A percentile compares a stretch with the other conserved stretches of the same genome.
Evolutionary conservation across 2,888 invertebrate genomes (phyloP).

Genomic region (Phymatocera aterrima): DNA sequence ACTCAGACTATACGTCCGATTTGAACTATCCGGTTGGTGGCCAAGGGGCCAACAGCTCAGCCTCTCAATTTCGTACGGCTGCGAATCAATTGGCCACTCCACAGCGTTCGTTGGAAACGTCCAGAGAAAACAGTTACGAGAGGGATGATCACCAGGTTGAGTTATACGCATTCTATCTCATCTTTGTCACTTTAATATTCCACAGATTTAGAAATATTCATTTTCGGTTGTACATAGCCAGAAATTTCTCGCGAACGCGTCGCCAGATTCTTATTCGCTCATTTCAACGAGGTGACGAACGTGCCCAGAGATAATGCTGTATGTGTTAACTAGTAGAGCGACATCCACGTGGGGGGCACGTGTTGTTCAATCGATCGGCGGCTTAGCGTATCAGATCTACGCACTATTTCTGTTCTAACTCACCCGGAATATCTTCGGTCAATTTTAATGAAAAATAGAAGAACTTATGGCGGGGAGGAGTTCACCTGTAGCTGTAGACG

Average conservation of each 20-base stretch:
- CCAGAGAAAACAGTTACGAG: slow-evolving; percentile 90
- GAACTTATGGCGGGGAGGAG: not conserved
- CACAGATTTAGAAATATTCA: not conserved
- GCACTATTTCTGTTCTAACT: not conserved
- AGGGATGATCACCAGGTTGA: slow-evolving; percentile 83
- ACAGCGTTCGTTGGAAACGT: slow-evolving; percentile 86
- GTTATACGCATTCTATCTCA: not conserved
- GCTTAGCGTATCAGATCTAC: not conserved
- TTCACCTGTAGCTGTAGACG: too few relatives aligned
- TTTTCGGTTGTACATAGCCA: not conserved
- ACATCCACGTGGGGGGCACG: not conserved
- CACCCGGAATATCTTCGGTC: not conserved
- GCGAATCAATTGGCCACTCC: slow-evolving; percentile 88
- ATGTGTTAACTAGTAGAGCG: not conserved
- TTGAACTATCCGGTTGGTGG: slow-evolving; percentile 93
- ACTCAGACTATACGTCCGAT: slow-evolving; percentile 98
- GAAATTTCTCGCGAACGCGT: not conserved
- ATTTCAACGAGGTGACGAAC: not conserved
- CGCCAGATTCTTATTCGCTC: not conserved
- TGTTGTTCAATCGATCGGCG: not conserved
- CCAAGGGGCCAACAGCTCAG: slow-evolving; percentile 93
- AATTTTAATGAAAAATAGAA: slow-evolving; percentile 7
- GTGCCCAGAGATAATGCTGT: slow-evolving; percentile 16
- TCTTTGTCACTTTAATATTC: not conserved
- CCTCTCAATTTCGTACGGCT: slow-evolving; percentile 89